Conservation (phyloP, 2,888 invertebrate species). For the Acanthosoma haemorrhoidale region DNA sequence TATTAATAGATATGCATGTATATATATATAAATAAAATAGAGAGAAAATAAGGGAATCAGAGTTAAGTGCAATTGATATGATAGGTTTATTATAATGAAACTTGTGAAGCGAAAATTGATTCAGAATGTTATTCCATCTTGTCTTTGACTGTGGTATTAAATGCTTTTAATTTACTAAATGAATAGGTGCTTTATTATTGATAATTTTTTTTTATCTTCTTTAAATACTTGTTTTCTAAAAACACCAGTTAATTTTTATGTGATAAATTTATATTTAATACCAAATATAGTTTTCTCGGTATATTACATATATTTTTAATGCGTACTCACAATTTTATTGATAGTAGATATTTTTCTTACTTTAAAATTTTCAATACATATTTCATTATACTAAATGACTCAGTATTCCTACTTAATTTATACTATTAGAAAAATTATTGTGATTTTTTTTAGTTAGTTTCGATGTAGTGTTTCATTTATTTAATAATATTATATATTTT, state of each 20-base stretch:
- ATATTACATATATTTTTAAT: constrained; percentile 1
- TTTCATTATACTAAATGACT: not conserved
- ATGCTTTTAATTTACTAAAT: constrained; percentile 1
- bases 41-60: not conserved
- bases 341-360: not conserved
- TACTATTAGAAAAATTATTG: constrained; percentile 3
- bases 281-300: not conserved
- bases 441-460: constrained; percentile 11
- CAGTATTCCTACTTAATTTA: constrained; percentile 12
- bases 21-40: not conserved
- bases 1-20: not conserved
- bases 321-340: not conserved
- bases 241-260: not conserved
- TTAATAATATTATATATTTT: constrained; percentile 1
- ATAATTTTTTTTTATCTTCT: constrained; percentile 3
- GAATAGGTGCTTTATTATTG: not conserved
- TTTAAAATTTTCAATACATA: not conserved
- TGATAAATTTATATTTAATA: constrained; percentile 4
- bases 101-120: constrained; percentile 22
- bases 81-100: not conserved
- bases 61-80: not conserved
- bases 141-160: constrained; percentile 7
- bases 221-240: constrained; percentile 4
- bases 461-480: constrained; percentile 1
- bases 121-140: constrained; percentile 9